Conservation (phyloP, 1,140 invertebrate genomes). For the Halyomorpha halys region DNA sequence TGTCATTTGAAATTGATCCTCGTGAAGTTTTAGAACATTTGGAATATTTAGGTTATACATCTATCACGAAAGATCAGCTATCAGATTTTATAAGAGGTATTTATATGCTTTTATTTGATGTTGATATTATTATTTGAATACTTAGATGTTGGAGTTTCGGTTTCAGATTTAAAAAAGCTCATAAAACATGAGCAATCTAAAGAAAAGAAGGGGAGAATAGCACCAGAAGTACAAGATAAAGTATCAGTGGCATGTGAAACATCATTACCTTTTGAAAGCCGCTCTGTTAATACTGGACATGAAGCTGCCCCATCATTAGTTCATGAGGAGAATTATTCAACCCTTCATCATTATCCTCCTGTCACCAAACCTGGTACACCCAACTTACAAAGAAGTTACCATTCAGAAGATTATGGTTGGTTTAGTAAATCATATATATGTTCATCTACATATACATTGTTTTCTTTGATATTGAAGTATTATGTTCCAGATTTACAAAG, state of each 20-base stretch:
- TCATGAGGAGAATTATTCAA: no score
- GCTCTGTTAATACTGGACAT: no score
- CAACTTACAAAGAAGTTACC: no score
- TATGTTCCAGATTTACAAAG: no score
- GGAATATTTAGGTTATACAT: slow-evolving; percentile 24
- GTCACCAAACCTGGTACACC: no score
- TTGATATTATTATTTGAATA: background rate
- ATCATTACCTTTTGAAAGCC: background rate
- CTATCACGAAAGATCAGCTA: slow-evolving; percentile 25
- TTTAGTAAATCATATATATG: no score
- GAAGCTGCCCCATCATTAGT: no score
- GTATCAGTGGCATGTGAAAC: slow-evolving; percentile 11
- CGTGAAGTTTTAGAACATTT: slow-evolving; percentile 28
- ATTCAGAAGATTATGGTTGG: no score
- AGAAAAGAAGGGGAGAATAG: background rate
- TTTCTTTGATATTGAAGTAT: no score
- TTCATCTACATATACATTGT: no score
- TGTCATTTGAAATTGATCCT: slow-evolving; percentile 26
- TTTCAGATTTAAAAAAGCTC: slow-evolving; percentile 26
- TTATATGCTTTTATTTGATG: background rate
- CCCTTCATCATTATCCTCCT: no score
- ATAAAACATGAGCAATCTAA: slow-evolving; percentile 23
- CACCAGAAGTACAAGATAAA: background rate
- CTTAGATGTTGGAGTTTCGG: background rate
- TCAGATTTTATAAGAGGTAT: slow-evolving; percentile 29